These are phyloP conservation scores for Anguilla marmorata DNA, from an alignment of 2,797 vertebrate species.

Conservation along the genomic window DNA sequence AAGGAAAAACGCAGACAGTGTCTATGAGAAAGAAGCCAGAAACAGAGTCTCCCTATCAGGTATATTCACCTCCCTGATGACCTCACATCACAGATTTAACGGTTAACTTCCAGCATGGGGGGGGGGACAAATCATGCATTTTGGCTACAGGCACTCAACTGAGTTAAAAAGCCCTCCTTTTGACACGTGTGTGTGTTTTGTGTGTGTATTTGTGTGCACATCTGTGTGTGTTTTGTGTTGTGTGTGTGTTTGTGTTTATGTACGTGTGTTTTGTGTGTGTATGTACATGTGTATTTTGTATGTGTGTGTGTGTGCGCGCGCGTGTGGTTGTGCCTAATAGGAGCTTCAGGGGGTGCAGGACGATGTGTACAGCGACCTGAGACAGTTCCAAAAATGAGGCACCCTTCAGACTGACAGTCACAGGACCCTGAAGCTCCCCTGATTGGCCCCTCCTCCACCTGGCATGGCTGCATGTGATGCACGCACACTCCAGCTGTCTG, in stretches of 20 bases:
- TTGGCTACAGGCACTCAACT: neutral
- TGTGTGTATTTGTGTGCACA: too few relatives aligned
- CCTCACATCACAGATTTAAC: neutral
- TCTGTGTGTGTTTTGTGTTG: neutral
- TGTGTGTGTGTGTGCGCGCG: neutral
- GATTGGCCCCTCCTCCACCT: neutral
- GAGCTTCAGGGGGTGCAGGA: conserved; percentile 75
- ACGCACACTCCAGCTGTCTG: neutral
- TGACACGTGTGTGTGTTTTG: neutral
- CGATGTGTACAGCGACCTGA: conserved; percentile 77
- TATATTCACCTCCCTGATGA: conserved; percentile 39
- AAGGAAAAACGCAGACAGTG: conserved; percentile 53
- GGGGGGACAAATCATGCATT: neutral
- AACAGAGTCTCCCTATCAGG: conserved; percentile 77
- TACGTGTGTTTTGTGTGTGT: neutral
- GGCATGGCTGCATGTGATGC: neutral
- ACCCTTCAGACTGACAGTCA: neutral
- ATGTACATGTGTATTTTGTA: neutral
- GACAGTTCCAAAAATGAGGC: conserved; percentile 67
- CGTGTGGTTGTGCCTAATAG: conserved; percentile 49
- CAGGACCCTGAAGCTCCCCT: neutral
- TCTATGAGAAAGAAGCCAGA: conserved; percentile 60
- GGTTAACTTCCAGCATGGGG: neutral
- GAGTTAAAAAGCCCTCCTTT: neutral
- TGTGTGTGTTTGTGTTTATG: neutral